Evolutionary conservation across 2,113 vertebrate species (phyloP).

Genomic region (Sphaerodactylus townsendi): DNA sequence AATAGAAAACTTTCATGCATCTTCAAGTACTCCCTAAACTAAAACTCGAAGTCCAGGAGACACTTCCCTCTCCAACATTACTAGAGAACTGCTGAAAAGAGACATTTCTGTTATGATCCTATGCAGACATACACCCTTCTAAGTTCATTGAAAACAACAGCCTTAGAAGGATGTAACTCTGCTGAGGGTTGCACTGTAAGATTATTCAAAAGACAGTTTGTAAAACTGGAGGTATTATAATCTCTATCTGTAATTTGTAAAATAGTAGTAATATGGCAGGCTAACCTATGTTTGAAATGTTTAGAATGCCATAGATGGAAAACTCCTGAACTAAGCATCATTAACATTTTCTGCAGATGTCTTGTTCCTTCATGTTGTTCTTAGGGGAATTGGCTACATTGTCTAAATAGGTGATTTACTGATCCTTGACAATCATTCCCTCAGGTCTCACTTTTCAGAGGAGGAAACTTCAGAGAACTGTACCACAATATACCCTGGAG

Average conservation of each 20-base stretch:
- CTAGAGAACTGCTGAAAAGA: not conserved
- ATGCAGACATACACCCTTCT: no score
- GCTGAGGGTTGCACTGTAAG: no score
- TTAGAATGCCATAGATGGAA: slow-evolving; percentile 1
- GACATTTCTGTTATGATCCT: not conserved
- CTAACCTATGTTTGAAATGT: not conserved
- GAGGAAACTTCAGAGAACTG: not conserved
- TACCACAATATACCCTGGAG: not conserved
- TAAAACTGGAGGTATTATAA: not conserved
- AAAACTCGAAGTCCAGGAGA: no score
- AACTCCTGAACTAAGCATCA: not conserved
- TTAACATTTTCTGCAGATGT: slow-evolving; percentile 7
- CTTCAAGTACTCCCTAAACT: no score
- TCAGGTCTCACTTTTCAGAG: slow-evolving; percentile 13
- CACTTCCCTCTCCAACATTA: not conserved
- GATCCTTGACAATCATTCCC: not conserved
- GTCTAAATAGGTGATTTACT: slow-evolving; percentile 8
- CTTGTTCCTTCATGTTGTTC: slow-evolving; percentile 9
- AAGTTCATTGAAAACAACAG: no score
- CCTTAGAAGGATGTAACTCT: no score
- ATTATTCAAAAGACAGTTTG: not conserved
- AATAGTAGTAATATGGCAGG: not conserved
- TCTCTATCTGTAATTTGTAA: not conserved
- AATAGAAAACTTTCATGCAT: not conserved
- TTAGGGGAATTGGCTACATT: slow-evolving; percentile 4